Conservation (phyloP, 1,140 invertebrate species). For the Akabosia matsudoensis region DNA sequence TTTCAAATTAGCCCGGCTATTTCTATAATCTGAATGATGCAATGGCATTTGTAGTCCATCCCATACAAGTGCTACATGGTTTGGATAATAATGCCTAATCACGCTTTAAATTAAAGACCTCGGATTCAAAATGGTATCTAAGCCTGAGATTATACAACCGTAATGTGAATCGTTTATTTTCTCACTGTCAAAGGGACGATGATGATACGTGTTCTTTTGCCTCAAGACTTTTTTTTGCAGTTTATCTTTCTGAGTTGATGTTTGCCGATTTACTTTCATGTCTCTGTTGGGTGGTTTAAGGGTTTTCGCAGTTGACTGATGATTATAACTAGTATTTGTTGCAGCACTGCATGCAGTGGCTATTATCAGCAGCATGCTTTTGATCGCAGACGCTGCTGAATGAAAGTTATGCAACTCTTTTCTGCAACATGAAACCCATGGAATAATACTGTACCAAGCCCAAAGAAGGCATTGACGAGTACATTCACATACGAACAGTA, state of each 20-base stretch:
- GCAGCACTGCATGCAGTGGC: neutral
- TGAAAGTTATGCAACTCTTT: neutral
- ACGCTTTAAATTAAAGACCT: too few species aligned
- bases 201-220: neutral
- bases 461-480: neutral
- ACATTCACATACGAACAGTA: neutral
- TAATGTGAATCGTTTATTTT: too few species aligned
- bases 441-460: neutral
- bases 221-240: neutral
- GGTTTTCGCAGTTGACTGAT: conserved; percentile 6
- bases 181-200: too few species aligned
- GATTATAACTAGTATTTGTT: neutral
- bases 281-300: neutral
- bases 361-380: neutral
- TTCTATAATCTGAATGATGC: too few species aligned
- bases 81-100: too few species aligned
- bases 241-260: neutral
- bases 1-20: too few species aligned
- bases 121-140: too few species aligned
- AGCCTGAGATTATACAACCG: too few species aligned
- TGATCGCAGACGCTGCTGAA: neutral
- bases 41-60: too few species aligned
- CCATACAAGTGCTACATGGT: too few species aligned
- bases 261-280: neutral
- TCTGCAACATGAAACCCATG: neutral